These are phyloP conservation scores for Chaetorhynchus papuensis DNA, from an alignment of 2,113 vertebrate species.

Conservation along the genomic window DNA sequence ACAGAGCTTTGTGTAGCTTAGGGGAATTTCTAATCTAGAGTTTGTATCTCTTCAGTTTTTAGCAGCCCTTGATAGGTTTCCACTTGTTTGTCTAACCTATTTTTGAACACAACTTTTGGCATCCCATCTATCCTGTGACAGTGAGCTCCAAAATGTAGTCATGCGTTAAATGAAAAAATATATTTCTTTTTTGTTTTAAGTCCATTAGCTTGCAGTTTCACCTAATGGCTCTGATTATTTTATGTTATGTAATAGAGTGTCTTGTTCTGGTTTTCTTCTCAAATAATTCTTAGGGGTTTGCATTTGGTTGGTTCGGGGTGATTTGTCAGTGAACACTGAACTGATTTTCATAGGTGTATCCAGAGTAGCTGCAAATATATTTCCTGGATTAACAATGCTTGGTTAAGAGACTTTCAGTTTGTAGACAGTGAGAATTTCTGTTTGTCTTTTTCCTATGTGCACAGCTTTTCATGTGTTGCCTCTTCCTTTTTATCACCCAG, in stretches of 20 bases:
- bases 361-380: not conserved
- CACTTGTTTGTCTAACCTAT: not conserved
- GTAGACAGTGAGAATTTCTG: not conserved
- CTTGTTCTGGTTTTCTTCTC: not conserved
- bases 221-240: not conserved
- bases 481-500: not conserved
- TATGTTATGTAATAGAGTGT: not conserved
- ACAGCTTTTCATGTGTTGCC: not conserved
- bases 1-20: not conserved
- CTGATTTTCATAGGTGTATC: not conserved
- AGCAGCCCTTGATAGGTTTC: not conserved
- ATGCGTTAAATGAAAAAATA: accelerated
- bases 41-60: not conserved
- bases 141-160: not conserved
- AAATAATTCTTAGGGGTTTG: accelerated
- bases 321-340: not conserved
- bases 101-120: not conserved
- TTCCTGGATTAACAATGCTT: not conserved
- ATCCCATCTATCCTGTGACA: not conserved
- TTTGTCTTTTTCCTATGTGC: not conserved
- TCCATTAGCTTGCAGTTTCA: not conserved
- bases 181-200: not conserved
- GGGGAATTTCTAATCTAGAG: not conserved
- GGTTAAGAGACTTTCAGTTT: not conserved
- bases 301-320: not conserved